Evolutionary conservation across 1,140 invertebrate genomes (phyloP), one percentile per base, ranked within the genome.

Genomic region (Drosophila ohnishii): DNA sequence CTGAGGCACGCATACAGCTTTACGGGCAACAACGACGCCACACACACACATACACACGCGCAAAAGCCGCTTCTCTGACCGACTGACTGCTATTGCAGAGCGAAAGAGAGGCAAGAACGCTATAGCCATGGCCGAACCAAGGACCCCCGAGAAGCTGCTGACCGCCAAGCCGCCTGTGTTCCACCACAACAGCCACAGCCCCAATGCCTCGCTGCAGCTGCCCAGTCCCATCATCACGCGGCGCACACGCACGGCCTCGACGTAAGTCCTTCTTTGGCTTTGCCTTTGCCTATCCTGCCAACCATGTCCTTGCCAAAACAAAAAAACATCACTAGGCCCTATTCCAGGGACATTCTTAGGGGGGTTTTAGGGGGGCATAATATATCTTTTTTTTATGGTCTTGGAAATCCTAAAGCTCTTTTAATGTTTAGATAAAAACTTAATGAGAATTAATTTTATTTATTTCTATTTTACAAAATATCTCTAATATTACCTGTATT

Each of bases 201-300:
- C 90, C 42, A 85, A 90, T 77, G 91, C 93, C 40, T 92, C 93
- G 75, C 92, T 94, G 57, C 93, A 93, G 80, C 90, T 96, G 74
- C 96, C 96, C 14, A 96, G 95, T 91, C 96, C 96, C 14, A 94
- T 97, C 77, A 96, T 96, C 45, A 96, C 96, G 8, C 93, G 95
- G 81, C 92, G 96, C 72, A 96, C 94, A 71, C 93, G 96, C 85
- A 96, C 96, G 63, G 94, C 95, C 75, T 96, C 96, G 66, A 96
- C 95, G 96, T 96, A 93, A 94, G 94, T 82, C 45, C 45, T 37
- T 57, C 53, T 16, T 53, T 2, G 50, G 6, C 50, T 51, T 9
- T 51, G 48, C 48, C 48, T 50, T 11, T 30, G 14, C 48, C 10
- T 6, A 10, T 7, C 58, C 22, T 11, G 5, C 45, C 42, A 19